Evolutionary conservation across 2,888 invertebrate species (phyloP).

Genomic region (Lycocerus yunnanus): DNA sequence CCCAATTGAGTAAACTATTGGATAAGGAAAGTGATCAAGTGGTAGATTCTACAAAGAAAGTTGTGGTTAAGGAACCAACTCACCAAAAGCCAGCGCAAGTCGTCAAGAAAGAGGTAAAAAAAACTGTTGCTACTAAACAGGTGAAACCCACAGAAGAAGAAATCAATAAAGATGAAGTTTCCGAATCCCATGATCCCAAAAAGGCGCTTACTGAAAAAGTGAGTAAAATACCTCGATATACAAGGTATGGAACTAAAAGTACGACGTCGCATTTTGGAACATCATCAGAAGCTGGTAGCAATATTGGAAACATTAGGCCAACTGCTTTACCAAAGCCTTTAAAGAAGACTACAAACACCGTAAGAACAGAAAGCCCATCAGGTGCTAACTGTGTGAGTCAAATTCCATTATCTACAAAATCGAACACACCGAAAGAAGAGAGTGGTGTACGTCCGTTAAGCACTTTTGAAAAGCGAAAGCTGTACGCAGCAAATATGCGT

Average conservation of each 20-base stretch:
- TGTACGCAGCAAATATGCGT: constrained; percentile 6
- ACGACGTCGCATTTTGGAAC: not conserved
- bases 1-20: not conserved
- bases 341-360: not conserved
- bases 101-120: not conserved
- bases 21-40: not conserved
- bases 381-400: not conserved
- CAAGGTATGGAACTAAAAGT: not conserved
- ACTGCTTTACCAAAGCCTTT: not conserved
- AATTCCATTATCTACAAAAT: not conserved
- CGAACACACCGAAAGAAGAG: not conserved
- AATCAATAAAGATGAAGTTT: not conserved
- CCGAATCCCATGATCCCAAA: not conserved
- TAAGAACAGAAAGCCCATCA: not conserved
- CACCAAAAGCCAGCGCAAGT: not conserved
- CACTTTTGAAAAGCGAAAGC: constrained; percentile 14
- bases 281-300: not conserved
- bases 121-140: not conserved
- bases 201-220: not conserved
- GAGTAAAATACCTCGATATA: not conserved
- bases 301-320: not conserved
- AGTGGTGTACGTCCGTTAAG: not conserved
- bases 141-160: not conserved
- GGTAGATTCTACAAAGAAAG: not conserved
- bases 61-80: not conserved